These are phyloP conservation scores for Phania funesta DNA, from an alignment of 2,888 invertebrate species.

Conservation along the genomic window DNA sequence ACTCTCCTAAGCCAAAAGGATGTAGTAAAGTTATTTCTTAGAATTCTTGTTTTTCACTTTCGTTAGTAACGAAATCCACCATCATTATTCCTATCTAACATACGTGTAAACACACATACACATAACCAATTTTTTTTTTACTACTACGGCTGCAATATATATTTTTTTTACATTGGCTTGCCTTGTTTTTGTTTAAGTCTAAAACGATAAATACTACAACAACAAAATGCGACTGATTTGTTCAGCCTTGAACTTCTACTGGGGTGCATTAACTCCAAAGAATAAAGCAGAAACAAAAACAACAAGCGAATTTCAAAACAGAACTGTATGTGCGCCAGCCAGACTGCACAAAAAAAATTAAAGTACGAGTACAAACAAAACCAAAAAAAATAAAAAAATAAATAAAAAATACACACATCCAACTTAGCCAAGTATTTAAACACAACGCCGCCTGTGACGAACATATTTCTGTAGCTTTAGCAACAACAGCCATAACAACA, in stretches of 20 bases:
- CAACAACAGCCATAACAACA: conserved; percentile 33
- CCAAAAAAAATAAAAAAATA: conserved; percentile 1
- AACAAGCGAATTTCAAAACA: conserved; percentile 52
- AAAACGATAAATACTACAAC: conserved; percentile 45
- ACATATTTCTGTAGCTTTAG: conserved; percentile 47
- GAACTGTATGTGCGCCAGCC: conserved; percentile 58
- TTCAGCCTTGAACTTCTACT: conserved; percentile 80
- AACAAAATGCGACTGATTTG: conserved; percentile 75
- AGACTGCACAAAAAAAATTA: conserved; percentile 55
- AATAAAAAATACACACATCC: background rate
- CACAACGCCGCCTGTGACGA: conserved; percentile 57
- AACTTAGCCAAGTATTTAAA: conserved; percentile 37
- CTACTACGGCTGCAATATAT: background rate
- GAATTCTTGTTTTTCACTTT: background rate
- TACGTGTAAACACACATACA: background rate
- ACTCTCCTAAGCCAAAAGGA: conserved; percentile 9
- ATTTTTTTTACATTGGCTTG: conserved; percentile 15
- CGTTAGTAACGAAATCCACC: conserved; percentile 4
- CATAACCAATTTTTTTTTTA: background rate
- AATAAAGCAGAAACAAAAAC: conserved; percentile 51
- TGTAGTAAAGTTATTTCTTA: conserved; percentile 6
- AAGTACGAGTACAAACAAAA: conserved; percentile 25
- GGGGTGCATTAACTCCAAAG: conserved; percentile 79
- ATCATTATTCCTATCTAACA: conserved; percentile 10
- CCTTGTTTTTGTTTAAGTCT: conserved; percentile 48